phyloP scores from a whole-genome alignment of 2,797 vertebrate genomes.

The Pagetopsis macropterus region DNA sequence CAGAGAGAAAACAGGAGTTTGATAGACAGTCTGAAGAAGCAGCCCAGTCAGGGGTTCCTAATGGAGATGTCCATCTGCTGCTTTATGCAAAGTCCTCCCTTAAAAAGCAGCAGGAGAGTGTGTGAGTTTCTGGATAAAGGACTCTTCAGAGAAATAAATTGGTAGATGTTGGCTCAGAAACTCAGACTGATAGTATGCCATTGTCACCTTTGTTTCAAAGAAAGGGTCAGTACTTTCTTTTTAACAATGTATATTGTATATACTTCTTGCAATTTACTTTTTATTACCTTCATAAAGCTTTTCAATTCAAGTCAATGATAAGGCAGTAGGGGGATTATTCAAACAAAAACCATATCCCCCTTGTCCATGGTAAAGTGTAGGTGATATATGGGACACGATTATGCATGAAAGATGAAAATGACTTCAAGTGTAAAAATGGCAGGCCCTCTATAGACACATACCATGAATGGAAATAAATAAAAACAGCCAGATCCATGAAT shows the following conservation, averaged over 20 bases:
- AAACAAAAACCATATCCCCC: constrained; percentile 17
- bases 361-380: constrained; percentile 26
- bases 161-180: constrained; percentile 4
- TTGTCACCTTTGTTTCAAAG: constrained; percentile 34
- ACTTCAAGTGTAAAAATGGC: constrained; percentile 72
- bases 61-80: constrained; percentile 74
- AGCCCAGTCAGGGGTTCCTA: constrained; percentile 54
- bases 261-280: constrained; percentile 21
- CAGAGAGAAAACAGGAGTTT: constrained; percentile 63
- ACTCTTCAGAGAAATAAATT: constrained; percentile 13
- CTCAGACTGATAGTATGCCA: constrained; percentile 13
- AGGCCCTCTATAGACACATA: constrained; percentile 66
- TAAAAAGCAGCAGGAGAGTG: constrained; percentile 36
- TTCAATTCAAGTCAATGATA: constrained; percentile 5
- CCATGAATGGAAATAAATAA: constrained; percentile 71
- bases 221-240: constrained; percentile 20
- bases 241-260: constrained; percentile 6
- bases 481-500: constrained; percentile 74
- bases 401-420: constrained; percentile 72
- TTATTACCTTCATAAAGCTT: constrained; percentile 31
- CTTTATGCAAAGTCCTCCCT: constrained; percentile 59
- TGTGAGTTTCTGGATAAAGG: constrained; percentile 27
- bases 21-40: constrained; percentile 72
- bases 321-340: constrained; percentile 3
- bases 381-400: constrained; percentile 68